Percentiles rank a stretch among this genome's conserved stretches.
These are phyloP conservation scores for Laticauda colubrina DNA, from an alignment of 2,113 vertebrate genomes.

Conservation along the genomic window DNA sequence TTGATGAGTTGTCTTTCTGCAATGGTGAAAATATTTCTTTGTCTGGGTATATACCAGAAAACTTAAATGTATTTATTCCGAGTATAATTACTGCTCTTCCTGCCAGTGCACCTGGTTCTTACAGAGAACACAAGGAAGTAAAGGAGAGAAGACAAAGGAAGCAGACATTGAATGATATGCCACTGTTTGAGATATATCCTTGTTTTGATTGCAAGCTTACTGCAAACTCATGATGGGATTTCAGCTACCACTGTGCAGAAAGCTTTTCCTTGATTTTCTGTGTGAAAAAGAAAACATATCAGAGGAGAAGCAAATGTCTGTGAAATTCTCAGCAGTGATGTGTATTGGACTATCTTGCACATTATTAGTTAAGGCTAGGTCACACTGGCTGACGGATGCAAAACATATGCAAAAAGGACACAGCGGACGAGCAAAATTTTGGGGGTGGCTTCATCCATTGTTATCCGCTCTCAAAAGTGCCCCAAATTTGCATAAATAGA, in stretches of 20 bases:
- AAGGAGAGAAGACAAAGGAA: background rate
- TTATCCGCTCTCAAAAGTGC: no score
- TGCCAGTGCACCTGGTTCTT: background rate
- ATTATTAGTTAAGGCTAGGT: background rate
- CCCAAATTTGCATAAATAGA: no score
- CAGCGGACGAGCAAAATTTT: no score
- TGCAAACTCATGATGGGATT: background rate
- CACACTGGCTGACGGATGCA: no score
- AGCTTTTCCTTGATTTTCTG: background rate
- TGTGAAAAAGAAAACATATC: background rate
- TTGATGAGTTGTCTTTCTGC: conserved; percentile 35
- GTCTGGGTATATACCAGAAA: background rate
- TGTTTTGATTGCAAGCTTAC: background rate
- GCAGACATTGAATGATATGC: background rate
- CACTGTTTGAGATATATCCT: background rate
- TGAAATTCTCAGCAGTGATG: background rate
- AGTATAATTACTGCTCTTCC: background rate
- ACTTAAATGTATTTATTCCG: background rate
- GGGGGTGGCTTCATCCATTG: no score
- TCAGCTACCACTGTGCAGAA: background rate
- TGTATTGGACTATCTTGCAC: background rate
- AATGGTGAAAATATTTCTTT: background rate
- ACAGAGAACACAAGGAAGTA: background rate
- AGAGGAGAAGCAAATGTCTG: background rate
- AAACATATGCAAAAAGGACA: no score